A percentile compares a stretch with the other conserved stretches of the same genome.
phyloP scores from a whole-genome alignment of 2,797 vertebrate genomes.

The Parauchenoglanis punctatus region DNA sequence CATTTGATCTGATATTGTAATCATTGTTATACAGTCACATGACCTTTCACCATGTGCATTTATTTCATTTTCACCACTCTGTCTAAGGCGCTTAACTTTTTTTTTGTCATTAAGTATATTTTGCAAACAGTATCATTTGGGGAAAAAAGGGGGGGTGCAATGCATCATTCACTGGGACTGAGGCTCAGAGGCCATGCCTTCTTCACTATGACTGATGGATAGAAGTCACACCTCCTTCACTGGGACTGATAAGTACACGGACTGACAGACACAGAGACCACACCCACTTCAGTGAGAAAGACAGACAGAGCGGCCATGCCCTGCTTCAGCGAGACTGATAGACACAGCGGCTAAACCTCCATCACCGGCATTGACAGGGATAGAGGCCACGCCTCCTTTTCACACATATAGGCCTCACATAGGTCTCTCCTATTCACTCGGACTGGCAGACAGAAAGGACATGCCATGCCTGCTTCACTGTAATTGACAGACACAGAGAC shows the following conservation, averaged over 20 bases:
- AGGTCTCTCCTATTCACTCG: neutral
- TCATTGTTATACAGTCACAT: too few species aligned
- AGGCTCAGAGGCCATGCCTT: too few species aligned
- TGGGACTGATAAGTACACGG: too few species aligned
- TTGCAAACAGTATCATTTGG: neutral
- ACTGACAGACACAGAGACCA: neutral
- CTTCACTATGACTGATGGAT: too few species aligned
- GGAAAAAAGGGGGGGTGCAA: neutral
- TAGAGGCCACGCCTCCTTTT: neutral
- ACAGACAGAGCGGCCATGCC: neutral
- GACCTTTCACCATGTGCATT: too few species aligned
- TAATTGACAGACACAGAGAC: neutral
- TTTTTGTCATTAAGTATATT: neutral
- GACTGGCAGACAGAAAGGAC: neutral
- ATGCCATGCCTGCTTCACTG: neutral
- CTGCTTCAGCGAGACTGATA: neutral
- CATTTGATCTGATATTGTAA: too few species aligned
- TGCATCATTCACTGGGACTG: neutral
- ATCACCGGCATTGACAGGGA: neutral
- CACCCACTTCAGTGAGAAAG: neutral
- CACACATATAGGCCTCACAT: neutral
- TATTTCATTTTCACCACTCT: too few species aligned
- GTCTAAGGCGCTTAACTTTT: too few species aligned
- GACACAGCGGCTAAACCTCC: neutral
- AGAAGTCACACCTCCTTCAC: too few species aligned